Conservation (phyloP, 2,888 invertebrate genomes). For the Eledona agricola region DNA sequence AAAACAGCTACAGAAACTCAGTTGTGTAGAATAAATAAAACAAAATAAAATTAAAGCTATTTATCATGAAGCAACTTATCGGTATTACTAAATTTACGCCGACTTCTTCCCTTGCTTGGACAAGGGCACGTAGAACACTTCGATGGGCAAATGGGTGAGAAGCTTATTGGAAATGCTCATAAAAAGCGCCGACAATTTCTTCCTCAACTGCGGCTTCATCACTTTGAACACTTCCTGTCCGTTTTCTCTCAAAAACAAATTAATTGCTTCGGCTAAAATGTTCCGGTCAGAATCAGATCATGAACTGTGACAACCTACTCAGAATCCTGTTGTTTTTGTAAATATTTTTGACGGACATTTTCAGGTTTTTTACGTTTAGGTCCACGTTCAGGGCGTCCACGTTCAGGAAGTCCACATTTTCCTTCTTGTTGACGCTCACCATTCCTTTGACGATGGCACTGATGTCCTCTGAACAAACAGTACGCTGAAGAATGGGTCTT, state of each 20-base stretch:
- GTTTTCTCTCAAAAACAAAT: slow-evolving; percentile 75
- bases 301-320: slow-evolving; percentile 68
- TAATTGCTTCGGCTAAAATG: slow-evolving; percentile 75
- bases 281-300: too few relatives aligned
- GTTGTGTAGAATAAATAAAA: too few relatives aligned
- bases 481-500: background rate
- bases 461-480: slow-evolving; percentile 65
- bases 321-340: slow-evolving; percentile 75
- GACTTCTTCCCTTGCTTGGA: slow-evolving; percentile 20
- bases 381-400: slow-evolving; percentile 71
- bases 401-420: slow-evolving; percentile 67
- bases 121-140: slow-evolving; percentile 66
- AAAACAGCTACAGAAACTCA: too few relatives aligned
- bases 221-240: slow-evolving; percentile 74
- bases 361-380: slow-evolving; percentile 69
- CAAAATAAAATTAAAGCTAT: too few relatives aligned
- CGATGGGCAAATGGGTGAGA: slow-evolving; percentile 70
- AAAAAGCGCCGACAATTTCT: slow-evolving; percentile 71
- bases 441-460: slow-evolving; percentile 69
- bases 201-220: slow-evolving; percentile 74
- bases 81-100: background rate
- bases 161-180: slow-evolving; percentile 73
- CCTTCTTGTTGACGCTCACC: slow-evolving; percentile 63
- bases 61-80: too few relatives aligned
- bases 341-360: slow-evolving; percentile 72